Base-by-base conservation (phyloP, 2,113 vertebrate genomes). In the Buteo buteo region DNA sequence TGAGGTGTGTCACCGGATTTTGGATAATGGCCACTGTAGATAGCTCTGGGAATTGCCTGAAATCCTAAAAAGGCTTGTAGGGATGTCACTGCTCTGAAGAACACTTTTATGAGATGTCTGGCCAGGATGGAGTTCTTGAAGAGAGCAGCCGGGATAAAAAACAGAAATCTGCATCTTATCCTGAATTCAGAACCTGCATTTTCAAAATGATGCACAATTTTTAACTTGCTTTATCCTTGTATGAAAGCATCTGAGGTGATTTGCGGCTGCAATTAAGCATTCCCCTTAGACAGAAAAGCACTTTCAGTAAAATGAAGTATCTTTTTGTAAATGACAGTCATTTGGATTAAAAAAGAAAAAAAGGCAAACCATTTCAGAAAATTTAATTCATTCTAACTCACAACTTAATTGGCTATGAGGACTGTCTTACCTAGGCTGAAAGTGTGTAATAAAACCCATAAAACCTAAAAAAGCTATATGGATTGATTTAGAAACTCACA, bases 271-370 rank as follows among this genome's bases (percentile, higher is more conserved):
- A 97, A 90, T 97, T 96, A 98, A 96, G 96, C 88, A 80, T 94
- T 98, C 97, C 98, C 97, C 95, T 85, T 83, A 98, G 97, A 97
- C 82, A 88, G 85, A 95, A 97, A 97, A 97, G 95, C 96, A 97
- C 96, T 98, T 97, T 70, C 94, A 91, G 94, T 76, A 95, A 97
- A 97, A 97, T 77, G 95, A 98, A 98, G 88, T n/a, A 85, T 94
- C 89, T 96, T 86, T 95, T 93, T 77, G 84, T 38, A 94, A 96
- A 97, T 95, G 96, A 97, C 96, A 98, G 94, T 96, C 93, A 94
- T 96, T 96, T 97, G 96, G 85, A 94, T 73, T 87, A 87, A 96
- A 96, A 85, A 87, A 79, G 3, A 44, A 82, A 11, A 91, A 70
- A 57, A 93, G 44, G 70, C 20, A 52, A 89, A 73, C 76, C 67